A percentile compares a stretch with the other conserved stretches of the same genome.
Conservation (phyloP, 2,797 vertebrate species). For the Chromobotia macracanthus region DNA sequence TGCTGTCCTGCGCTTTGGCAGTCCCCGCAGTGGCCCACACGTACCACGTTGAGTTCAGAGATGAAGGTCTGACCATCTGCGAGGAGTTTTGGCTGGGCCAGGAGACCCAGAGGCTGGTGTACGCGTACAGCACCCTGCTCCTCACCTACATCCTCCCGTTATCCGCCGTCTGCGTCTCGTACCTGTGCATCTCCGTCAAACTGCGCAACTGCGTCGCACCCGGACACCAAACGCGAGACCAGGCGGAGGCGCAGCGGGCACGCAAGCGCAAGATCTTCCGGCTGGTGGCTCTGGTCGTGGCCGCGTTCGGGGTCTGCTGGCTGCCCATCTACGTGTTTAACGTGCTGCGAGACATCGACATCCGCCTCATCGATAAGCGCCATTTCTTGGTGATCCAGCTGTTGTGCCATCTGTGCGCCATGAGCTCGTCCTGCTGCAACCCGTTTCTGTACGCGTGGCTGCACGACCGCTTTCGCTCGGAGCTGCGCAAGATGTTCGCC, state of each 20-base stretch:
- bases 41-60: conserved; percentile 83
- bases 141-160: conserved; percentile 84
- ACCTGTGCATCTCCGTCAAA: conserved; percentile 84
- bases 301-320: conserved; percentile 84
- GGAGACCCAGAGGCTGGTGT: conserved; percentile 76
- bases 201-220: conserved; percentile 79
- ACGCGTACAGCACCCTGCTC: conserved; percentile 83
- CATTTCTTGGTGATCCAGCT: conserved; percentile 85
- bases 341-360: conserved; percentile 85
- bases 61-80: conserved; percentile 84
- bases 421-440: conserved; percentile 87
- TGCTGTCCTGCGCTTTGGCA: conserved; percentile 80
- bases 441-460: conserved; percentile 88
- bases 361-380: conserved; percentile 82
- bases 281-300: conserved; percentile 81
- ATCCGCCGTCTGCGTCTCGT: conserved; percentile 82
- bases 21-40: conserved; percentile 83
- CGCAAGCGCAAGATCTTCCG: conserved; percentile 84
- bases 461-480: conserved; percentile 81
- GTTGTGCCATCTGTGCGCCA: conserved; percentile 86
- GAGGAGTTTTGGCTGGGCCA: conserved; percentile 86
- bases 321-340: conserved; percentile 88
- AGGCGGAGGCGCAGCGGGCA: conserved; percentile 72
- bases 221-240: conserved; percentile 71
- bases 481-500: conserved; percentile 77